phyloP scores from a whole-genome alignment of 2,888 invertebrate genomes.

The Polyommatus iphigenia region DNA sequence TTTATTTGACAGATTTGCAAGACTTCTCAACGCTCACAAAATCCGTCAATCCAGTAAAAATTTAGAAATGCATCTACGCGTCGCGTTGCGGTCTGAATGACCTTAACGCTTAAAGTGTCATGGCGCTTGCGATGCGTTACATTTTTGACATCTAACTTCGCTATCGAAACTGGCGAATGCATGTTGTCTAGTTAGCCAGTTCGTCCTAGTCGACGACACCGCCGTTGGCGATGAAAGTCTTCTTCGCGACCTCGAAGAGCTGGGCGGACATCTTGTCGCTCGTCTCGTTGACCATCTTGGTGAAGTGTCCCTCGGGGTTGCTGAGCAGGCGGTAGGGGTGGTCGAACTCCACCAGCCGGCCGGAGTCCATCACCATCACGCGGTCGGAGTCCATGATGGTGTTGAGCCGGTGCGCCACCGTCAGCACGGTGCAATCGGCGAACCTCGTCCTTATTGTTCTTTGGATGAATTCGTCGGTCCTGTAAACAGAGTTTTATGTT shows the following conservation, averaged over 20 bases:
- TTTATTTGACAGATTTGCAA: no score
- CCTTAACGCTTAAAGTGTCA: not conserved
- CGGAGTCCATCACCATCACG: constrained; percentile 92
- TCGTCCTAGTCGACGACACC: constrained; percentile 58
- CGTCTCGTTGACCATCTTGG: constrained; percentile 86
- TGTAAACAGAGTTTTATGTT: constrained; percentile 49
- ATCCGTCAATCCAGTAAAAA: no score
- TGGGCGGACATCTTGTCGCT: constrained; percentile 78
- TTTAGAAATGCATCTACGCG: no score
- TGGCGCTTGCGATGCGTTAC: not conserved
- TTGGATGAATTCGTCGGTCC: constrained; percentile 92
- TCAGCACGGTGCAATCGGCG: constrained; percentile 90
- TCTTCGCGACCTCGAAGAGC: constrained; percentile 68
- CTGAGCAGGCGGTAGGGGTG: constrained; percentile 83
- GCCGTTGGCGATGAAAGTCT: constrained; percentile 65
- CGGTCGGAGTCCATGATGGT: constrained; percentile 96
- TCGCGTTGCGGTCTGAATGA: no score
- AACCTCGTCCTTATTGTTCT: constrained; percentile 90
- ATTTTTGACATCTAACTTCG: not conserved
- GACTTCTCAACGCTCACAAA: no score
- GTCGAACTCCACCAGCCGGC: constrained; percentile 86
- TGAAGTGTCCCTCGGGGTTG: constrained; percentile 81
- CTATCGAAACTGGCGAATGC: not conserved
- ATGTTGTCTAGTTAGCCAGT: not conserved
- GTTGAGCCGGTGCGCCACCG: constrained; percentile 94